A percentile compares a stretch with the other conserved stretches of the same genome.
phyloP scores from a whole-genome alignment of 2,797 vertebrate species.

The Pipistrellus nathusii region DNA sequence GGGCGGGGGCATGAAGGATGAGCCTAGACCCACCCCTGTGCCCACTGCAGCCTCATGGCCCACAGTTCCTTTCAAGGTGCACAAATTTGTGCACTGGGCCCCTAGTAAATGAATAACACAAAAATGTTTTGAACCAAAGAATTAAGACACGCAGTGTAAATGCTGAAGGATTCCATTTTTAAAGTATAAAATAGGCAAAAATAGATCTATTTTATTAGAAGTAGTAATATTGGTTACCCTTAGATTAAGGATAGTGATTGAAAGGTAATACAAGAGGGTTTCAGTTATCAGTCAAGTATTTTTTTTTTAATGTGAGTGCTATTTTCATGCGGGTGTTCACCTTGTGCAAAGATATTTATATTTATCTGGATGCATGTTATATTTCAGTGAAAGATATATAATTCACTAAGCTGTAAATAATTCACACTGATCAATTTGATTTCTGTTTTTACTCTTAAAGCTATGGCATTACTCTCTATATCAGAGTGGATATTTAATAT shows the following conservation, averaged over 20 bases:
- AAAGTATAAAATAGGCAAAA: not conserved
- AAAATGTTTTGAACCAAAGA: not conserved
- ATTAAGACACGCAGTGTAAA: not conserved
- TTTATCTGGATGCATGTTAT: not conserved
- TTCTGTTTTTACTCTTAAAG: not conserved
- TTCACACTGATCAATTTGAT: not conserved
- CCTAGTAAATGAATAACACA: not conserved
- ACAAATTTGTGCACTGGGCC: too few species aligned
- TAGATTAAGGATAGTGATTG: not conserved
- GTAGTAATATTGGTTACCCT: not conserved
- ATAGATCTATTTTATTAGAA: not conserved
- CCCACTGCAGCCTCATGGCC: fast-evolving
- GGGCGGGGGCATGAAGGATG: too few species aligned
- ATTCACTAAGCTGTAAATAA: not conserved
- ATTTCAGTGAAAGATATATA: not conserved
- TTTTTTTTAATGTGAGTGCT: not conserved
- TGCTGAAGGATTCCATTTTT: not conserved
- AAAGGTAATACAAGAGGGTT: not conserved
- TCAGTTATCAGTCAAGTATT: not conserved
- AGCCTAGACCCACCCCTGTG: too few species aligned
- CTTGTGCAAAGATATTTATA: not conserved
- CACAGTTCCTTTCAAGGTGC: too few species aligned
- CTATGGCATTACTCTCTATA: not conserved
- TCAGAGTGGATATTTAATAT: not conserved
- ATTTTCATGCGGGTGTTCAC: not conserved